phyloP scores from a whole-genome alignment of 2,797 vertebrate species.

The Aldrovandia affinis region DNA sequence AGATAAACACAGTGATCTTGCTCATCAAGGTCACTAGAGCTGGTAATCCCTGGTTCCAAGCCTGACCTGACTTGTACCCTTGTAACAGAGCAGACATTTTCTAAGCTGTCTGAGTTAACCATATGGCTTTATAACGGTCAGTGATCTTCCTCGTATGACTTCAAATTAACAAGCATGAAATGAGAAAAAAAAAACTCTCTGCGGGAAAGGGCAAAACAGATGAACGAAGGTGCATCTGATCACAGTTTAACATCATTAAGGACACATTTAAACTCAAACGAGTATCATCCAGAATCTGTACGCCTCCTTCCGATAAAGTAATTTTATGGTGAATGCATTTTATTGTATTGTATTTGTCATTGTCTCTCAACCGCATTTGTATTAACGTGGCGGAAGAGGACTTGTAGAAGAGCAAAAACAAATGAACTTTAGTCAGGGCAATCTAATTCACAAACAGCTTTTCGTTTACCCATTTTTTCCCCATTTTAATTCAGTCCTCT shows the following conservation, averaged over 20 bases:
- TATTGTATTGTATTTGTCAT: neutral
- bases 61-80: constrained; percentile 70
- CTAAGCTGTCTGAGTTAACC: constrained; percentile 74
- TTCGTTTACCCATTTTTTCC: neutral
- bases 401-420: neutral
- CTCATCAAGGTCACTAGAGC: constrained; percentile 59
- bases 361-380: neutral
- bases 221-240: neutral
- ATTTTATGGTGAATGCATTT: neutral
- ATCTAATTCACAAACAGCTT: neutral
- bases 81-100: constrained; percentile 55
- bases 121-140: constrained; percentile 58
- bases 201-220: neutral
- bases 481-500: constrained; percentile 62
- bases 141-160: neutral
- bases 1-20: neutral
- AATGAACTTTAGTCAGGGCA: neutral
- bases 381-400: neutral
- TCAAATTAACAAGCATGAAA: constrained; percentile 1
- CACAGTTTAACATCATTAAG: neutral
- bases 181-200: neutral
- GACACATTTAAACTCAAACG: constrained; percentile 1
- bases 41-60: constrained; percentile 57
- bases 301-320: neutral
- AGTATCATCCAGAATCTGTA: neutral